Conservation (phyloP, 2,888 invertebrate genomes). For the Campoplex nolae region DNA sequence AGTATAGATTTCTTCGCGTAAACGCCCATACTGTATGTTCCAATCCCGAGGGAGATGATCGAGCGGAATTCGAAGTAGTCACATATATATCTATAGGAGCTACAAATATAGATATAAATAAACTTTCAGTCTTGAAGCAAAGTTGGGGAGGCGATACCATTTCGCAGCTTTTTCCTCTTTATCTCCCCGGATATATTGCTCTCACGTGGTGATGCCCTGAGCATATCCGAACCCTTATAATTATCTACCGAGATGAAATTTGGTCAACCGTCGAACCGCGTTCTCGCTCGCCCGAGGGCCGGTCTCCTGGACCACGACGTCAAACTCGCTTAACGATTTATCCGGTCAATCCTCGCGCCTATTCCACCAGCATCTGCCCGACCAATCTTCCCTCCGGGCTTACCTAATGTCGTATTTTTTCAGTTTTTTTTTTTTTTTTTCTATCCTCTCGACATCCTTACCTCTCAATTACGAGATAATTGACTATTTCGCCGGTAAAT, state of each 20-base stretch:
- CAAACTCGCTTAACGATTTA: constrained; percentile 81
- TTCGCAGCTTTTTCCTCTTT: constrained; percentile 50
- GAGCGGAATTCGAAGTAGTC: constrained; percentile 20
- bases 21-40: constrained; percentile 36
- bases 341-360: constrained; percentile 75
- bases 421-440: not conserved
- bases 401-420: constrained; percentile 77
- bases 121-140: constrained; percentile 15
- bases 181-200: constrained; percentile 58
- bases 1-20: constrained; percentile 59
- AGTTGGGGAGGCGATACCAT: constrained; percentile 8
- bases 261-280: constrained; percentile 75
- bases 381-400: constrained; percentile 75
- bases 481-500: constrained; percentile 70
- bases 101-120: not conserved
- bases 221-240: constrained; percentile 79
- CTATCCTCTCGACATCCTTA: constrained; percentile 58
- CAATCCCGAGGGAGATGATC: constrained; percentile 62
- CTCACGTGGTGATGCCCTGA: constrained; percentile 48
- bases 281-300: constrained; percentile 69
- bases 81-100: not conserved
- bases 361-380: constrained; percentile 25
- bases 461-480: constrained; percentile 75
- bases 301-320: constrained; percentile 46
- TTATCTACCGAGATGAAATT: constrained; percentile 80